Base-by-base conservation (phyloP, 2,888 invertebrate genomes). In the Anthophora plumipes region DNA sequence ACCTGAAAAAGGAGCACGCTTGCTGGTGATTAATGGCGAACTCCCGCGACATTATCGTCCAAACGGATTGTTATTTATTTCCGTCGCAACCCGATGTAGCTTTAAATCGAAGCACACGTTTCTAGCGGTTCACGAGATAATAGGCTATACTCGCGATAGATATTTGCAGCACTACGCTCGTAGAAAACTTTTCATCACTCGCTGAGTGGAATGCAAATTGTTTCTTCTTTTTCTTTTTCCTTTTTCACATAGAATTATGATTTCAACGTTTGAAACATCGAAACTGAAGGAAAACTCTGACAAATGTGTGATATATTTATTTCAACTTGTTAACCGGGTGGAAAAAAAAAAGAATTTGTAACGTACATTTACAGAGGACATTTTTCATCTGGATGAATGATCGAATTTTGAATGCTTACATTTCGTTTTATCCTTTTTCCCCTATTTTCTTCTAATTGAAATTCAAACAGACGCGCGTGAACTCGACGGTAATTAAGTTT, bases 21-120 rank as follows among this genome's bases (percentile, higher is more conserved):
- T 17, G 39, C 20, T 20, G 39, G 46, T 77, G 77, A 77, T 66
- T 67, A 77, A 77, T 74, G 46, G 43, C 39, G 39, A 57, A 66
- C 46, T 17, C 4, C 22, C 22, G 12, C 39, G 46, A 72, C 46
- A 48, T 73, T 60, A 54, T 59, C 43, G 14, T 57, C 31, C 17
- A n/a, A 31, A 31, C 14, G n/a, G 22, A 73, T 73, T 59, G 43
- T 52, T 66, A 66, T 67, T 74, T 74, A 67, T 74, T 66, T 41
- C 31, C 14, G 2, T 1, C 6, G 25, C 22, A 25, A 9, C 31
- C 17, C 54, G 63, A 54, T 37, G 43, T 46, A 17, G 9, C 43
- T 52, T 41, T 55, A 25, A 67, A 55, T 55, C 43, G 55, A 31
- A n/a, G 25, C 54, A 5, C 9, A n/a, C 55, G n/a, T 71, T 71